Evolutionary conservation across 2,888 invertebrate genomes (phyloP), one percentile per base, ranked within the genome.

Genomic region (Trissonchulus sp.): DNA sequence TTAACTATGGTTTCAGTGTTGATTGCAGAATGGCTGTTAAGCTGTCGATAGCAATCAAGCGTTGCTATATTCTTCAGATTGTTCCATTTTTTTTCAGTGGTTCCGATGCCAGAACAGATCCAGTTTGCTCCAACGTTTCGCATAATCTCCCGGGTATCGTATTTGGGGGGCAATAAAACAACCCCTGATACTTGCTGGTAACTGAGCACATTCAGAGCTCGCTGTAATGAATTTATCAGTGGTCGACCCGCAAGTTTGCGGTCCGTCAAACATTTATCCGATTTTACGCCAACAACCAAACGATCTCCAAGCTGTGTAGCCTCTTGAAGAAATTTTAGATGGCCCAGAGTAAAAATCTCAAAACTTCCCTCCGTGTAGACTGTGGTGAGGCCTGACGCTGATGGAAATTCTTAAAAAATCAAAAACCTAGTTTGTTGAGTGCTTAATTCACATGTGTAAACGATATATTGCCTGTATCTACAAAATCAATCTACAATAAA

Each of bases 191-290:
- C 65, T 15, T 28, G n/a, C 15, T 34, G 3, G 65, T 65, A 65
- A 28, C 65, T 65, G 15, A 65, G 65, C 3, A 65, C 65, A 34
- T 65, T 65, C 34, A 65, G 65, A 28, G 65, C 65, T 34, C 65
- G 65, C n/a, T 65, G 65, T 8, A 65, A 8, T 15, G 8, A 18
- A 28, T 8, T 65, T 28, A 65, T 31, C 30, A 65, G 8, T 8
- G 65, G 65, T 15, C 15, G 30, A 65, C 65, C 30, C n/a, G 8
- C 8, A 28, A 8, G 15, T 28, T 28, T 65, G 15, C 65, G 8
- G 31, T 8, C 3, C 3, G 65, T 18, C 8, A 28, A 15, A 34
- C 15, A 8, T 31, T 31, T 8, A 65, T 65, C 65, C 31, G 65
- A 65, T 15, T 15, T 28, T 8, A 65, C n/a, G 15, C 65, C 65